Percentiles rank a stretch among this genome's conserved stretches.
phyloP scores from a whole-genome alignment of 2,888 invertebrate genomes.

The Eupithecia tripunctaria region DNA sequence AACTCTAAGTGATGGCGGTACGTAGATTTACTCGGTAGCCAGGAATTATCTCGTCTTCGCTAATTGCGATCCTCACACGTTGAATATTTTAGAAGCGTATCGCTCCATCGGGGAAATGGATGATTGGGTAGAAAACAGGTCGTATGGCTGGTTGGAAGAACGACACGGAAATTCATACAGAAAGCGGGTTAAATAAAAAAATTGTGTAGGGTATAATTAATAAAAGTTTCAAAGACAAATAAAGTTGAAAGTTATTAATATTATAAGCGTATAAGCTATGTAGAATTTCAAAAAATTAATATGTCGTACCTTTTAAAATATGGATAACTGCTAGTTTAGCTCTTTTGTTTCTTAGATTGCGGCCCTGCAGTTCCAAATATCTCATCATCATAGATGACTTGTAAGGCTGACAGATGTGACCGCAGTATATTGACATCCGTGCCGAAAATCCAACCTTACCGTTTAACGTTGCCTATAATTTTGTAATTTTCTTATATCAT shows the following conservation, averaged over 20 bases:
- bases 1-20: constrained; percentile 29
- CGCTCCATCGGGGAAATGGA: constrained; percentile 55
- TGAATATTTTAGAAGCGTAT: constrained; percentile 59
- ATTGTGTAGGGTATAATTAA: too few species aligned
- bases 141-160: not conserved
- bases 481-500: too few species aligned
- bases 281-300: not conserved
- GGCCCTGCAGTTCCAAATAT: too few species aligned
- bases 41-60: constrained; percentile 34
- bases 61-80: constrained; percentile 44
- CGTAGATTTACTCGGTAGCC: constrained; percentile 28
- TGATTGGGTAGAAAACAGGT: constrained; percentile 11
- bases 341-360: not conserved
- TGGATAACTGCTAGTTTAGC: not conserved
- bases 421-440: too few species aligned
- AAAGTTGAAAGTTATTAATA: not conserved
- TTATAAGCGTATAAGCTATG: too few species aligned
- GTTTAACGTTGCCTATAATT: too few species aligned
- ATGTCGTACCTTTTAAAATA: not conserved
- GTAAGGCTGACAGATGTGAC: too few species aligned
- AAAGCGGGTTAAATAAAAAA: not conserved
- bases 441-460: too few species aligned
- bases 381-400: too few species aligned
- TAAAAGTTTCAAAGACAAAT: not conserved
- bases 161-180: not conserved